Evolutionary conservation across 2,888 invertebrate species (phyloP).

Genomic region (Polyommatus icarus): DNA sequence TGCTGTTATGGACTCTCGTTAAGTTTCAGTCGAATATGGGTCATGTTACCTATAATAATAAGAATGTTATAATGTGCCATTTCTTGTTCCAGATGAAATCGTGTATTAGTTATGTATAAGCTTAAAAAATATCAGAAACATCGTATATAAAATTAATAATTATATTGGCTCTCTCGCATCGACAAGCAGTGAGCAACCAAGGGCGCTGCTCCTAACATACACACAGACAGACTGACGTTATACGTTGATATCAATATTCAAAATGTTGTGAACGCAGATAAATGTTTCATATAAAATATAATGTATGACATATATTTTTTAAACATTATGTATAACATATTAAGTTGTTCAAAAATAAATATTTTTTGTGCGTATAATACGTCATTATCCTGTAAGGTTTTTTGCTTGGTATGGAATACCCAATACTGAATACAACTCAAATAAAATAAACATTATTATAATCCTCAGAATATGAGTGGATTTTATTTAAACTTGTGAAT

Average conservation of each 20-base stretch:
- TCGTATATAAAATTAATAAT: background rate
- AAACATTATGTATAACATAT: no score
- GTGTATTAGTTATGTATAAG: background rate
- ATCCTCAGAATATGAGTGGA: background rate
- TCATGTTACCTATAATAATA: conserved; percentile 9
- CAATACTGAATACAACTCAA: background rate
- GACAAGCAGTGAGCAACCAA: background rate
- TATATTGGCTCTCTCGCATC: background rate
- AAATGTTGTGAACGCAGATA: background rate
- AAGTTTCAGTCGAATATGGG: conserved; percentile 26
- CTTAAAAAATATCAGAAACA: background rate
- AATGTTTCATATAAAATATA: background rate
- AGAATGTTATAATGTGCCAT: conserved; percentile 5
- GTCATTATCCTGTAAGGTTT: background rate
- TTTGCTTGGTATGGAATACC: background rate
- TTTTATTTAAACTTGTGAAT: background rate
- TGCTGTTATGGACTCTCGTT: conserved; percentile 44
- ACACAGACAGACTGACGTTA: background rate
- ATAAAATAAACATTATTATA: background rate
- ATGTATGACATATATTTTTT: no score
- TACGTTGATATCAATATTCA: no score
- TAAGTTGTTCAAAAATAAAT: no score
- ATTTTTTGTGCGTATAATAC: no score
- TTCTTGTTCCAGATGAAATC: background rate
- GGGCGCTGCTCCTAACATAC: background rate